Base-by-base conservation (phyloP, 1,140 invertebrate species). In the Anastatus disparis region DNA sequence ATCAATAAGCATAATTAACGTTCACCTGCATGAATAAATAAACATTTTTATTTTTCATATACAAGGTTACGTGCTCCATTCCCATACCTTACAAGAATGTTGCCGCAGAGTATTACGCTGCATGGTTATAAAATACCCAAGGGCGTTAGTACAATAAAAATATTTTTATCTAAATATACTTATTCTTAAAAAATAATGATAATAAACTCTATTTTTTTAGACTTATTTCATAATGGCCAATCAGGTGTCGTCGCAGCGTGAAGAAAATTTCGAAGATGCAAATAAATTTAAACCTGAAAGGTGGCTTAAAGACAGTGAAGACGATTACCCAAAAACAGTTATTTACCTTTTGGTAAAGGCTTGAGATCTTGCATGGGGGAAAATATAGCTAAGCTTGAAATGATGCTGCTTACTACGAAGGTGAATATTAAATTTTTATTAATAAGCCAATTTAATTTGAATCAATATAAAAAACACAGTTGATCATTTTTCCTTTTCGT, bases 211-310 rank as follows among this genome's bases (percentile, higher is more conserved):
- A 75, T 42, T n/a, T 74, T 50, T 75, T 71, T 80, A 93, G 85
- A 93, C 92, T 0, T 88, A 91, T 17, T 85, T 95, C 1, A 88
- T 93, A 74, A 90, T 93, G 84, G 90, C 92, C 4, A 92, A 89
- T 26, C 88, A 91, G 83, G 88, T 93, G 40, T 82, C 91, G 2
- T 89, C 90, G 44, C 81, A 88, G 58, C 87, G 90, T n/a, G 89
- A 91, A 50, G 87, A 90, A 64, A 89, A 93, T 76, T 94, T 89
- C 81, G 91, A 91, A 55, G 89, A 93, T 74, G 89, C 92, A 0
- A 78, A 86, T 8, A 88, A 89, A 40, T 95, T 91, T 76, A 80
- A 86, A 52, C 93, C 93, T 10, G 92, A 91, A 79, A 85, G 90
- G 71, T 95, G 89, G 93, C 77, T 93, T 24, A 79, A 84, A 17